Evolutionary conservation across 1,140 invertebrate species (phyloP).

Genomic region (Leguminivora glycinivorella): DNA sequence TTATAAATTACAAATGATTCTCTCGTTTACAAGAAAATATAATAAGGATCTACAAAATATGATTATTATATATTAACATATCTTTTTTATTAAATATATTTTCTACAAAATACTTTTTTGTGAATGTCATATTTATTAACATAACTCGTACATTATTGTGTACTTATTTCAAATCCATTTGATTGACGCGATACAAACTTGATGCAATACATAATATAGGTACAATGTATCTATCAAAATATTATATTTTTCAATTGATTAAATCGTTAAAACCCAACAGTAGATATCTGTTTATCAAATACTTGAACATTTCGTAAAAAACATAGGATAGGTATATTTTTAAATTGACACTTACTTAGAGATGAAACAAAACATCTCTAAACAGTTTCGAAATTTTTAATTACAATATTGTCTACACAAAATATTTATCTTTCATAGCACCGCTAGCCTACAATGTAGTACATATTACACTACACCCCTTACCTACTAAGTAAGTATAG

Average conservation of each 20-base stretch:
- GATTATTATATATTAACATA: background rate
- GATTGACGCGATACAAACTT: no score
- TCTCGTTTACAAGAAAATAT: background rate
- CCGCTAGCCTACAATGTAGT: slow-evolving; percentile 55
- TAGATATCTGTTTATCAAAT: background rate
- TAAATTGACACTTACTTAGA: slow-evolving; percentile 34
- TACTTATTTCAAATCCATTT: no score
- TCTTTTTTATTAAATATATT: background rate
- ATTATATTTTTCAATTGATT: slow-evolving; percentile 39
- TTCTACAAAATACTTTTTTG: background rate
- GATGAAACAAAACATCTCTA: slow-evolving; percentile 63
- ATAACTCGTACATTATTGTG: no score
- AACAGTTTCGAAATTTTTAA: slow-evolving; percentile 63
- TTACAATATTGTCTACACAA: slow-evolving; percentile 74
- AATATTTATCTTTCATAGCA: slow-evolving; percentile 72
- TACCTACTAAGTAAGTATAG: background rate
- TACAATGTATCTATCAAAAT: slow-evolving; percentile 29
- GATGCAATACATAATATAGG: no score
- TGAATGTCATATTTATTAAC: no score
- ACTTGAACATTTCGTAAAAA: background rate
- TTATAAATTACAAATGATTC: slow-evolving; percentile 1
- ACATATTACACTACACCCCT: background rate
- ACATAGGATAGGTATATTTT: no score
- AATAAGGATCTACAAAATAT: background rate
- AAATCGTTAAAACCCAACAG: slow-evolving; percentile 28